Conservation (phyloP, 2,888 invertebrate genomes). For the Drosophila falleni region DNA sequence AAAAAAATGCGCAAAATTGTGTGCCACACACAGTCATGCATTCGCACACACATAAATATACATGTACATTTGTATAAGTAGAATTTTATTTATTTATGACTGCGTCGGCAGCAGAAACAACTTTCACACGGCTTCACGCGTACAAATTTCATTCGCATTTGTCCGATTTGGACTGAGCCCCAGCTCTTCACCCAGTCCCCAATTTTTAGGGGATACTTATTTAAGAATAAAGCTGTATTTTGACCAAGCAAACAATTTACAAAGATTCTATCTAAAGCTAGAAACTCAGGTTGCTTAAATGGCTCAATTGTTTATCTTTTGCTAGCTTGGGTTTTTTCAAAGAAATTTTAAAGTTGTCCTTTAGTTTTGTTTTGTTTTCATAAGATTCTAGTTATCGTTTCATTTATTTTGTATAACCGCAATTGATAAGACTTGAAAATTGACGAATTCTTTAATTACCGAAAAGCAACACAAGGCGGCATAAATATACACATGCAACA, state of each 20-base stretch:
- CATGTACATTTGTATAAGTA: slow-evolving; percentile 46
- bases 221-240: background rate
- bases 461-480: slow-evolving; percentile 19
- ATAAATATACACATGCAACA: slow-evolving; percentile 46
- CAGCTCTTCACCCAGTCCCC: background rate
- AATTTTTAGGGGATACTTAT: background rate
- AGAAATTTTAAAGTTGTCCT: background rate
- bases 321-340: background rate
- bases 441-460: slow-evolving; percentile 61
- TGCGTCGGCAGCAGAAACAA: slow-evolving; percentile 44
- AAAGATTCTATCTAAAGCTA: background rate
- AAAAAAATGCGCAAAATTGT: slow-evolving; percentile 35
- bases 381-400: background rate
- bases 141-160: slow-evolving; percentile 54
- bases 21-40: slow-evolving; percentile 44
- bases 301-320: background rate
- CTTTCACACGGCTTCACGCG: slow-evolving; percentile 59
- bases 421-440: slow-evolving; percentile 80
- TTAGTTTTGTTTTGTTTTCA: background rate
- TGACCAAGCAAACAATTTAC: background rate
- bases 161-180: slow-evolving; percentile 37
- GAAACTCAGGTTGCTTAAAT: background rate
- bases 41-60: slow-evolving; percentile 27
- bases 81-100: slow-evolving; percentile 75
- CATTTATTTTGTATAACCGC: slow-evolving; percentile 54